phyloP scores from a whole-genome alignment of 2,797 vertebrate genomes.

The Carduelis carduelis region DNA sequence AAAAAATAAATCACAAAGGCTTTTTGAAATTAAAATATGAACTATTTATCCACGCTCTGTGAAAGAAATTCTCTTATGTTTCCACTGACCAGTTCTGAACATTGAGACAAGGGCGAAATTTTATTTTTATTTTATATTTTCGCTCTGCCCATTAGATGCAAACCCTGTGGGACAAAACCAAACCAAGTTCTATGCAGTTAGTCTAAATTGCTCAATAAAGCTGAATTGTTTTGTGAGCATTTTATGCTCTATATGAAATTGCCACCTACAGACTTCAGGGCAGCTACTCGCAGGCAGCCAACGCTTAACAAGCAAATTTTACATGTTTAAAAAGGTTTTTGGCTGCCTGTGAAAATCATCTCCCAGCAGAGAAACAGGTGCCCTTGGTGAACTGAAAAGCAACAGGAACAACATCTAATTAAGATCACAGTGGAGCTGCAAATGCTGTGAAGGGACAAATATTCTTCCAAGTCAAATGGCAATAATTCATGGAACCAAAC shows the following conservation, averaged over 20 bases:
- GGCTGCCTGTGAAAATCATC: background rate
- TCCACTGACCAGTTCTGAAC: background rate
- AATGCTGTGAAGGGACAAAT: background rate
- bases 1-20: background rate
- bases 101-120: background rate
- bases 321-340: background rate
- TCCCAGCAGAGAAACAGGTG: background rate
- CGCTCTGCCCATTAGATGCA: background rate
- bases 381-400: background rate
- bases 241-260: background rate
- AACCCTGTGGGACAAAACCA: background rate
- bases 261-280: background rate
- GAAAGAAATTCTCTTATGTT: background rate
- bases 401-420: background rate
- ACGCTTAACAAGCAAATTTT: background rate
- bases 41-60: background rate
- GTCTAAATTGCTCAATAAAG: background rate
- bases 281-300: background rate
- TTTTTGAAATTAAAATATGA: background rate
- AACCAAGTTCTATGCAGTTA: background rate
- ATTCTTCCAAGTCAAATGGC: background rate
- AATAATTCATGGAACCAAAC: background rate
- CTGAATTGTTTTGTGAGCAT: background rate
- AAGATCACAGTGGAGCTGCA: background rate
- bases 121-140: background rate